Evolutionary conservation across 2,113 vertebrate genomes (phyloP), one percentile per base, ranked within the genome.

Genomic region (Myrmecobius fasciatus): DNA sequence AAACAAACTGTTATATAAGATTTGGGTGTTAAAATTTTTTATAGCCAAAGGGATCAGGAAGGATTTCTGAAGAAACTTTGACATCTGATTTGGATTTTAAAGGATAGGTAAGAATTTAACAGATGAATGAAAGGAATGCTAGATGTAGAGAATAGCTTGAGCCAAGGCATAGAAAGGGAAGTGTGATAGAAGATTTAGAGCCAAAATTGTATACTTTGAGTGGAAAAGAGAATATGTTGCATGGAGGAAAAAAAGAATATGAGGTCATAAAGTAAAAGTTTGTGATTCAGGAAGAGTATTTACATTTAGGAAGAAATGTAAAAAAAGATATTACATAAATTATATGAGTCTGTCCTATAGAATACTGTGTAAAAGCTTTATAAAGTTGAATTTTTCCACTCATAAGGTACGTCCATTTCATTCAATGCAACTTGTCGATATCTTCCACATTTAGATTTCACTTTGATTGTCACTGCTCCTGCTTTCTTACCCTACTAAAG

Each of bases 261-360:
- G 91, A 94, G 17, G 25, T 25, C 47, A 92, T 93, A 94, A 95
- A 25, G n/a, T 92, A 90, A 91, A 91, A 93, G 26, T 24, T 52
- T 93, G 49, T 94, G 36, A 56, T 75, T 97, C 31, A 54, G 25
- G 11, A 31, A 94, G 2, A 92, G 49, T 49, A 95, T 93, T 91
- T 46, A 89, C 0, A 93, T 52, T 91, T 1, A 24, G 52, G 47
- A 96, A 92, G 25, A 54, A 56, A 1, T 92, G 2, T 93, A 43
- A 43, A 90, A 89, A 67, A 49, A 48, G 92, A 1, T 93, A n/a
- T 54, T 94, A 12, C 90, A 92, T 89, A 53, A 20, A 51, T 54
- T 83, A 90, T 75, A 91, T 92, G 54, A 67, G 26, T 93, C 25
- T 92, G 24, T 49, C 36, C 8, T 11, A 22, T 11, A 67, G 91